Evolutionary conservation across 2,113 vertebrate genomes (phyloP), one percentile per base, ranked within the genome.

Genomic region (Chlamydotis undulata): DNA sequence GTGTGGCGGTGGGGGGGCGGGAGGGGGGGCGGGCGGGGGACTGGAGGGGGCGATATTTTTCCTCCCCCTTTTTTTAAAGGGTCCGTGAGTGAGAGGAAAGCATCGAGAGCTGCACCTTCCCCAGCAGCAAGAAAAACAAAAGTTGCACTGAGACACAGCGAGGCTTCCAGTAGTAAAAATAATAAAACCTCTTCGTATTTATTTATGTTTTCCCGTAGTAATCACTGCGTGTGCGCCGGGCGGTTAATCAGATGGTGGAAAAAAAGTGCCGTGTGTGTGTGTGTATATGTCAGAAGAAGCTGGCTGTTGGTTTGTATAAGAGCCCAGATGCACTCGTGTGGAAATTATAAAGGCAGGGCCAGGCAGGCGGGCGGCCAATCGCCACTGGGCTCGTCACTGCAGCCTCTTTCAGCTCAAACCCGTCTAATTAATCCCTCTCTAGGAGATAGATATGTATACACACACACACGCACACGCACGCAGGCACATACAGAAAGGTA

Each of bases 281-380:
- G 98, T 98, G 98, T 98, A 96, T 97, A 96, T 98, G 98, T 97
- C 96, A 98, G 92, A 80, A 97, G 98, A 98, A 97, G 98, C 98
- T 98, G 98, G 97, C 98, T 98, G 97, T 98, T 97, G 98, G 98
- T 99, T 98, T 99, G 98, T 98, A 98, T 99, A 98, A 99, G 98
- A 99, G 98, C 98, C 98, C 98, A 97, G 98, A 98, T 98, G 98
- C 98, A 97, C 98, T 98, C 98, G 97, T 97, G 98, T 98, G 98
- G 98, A 98, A 99, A 99, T 99, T 98, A 99, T 98, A 99, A 98
- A 99, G 99, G 99, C 99, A 99, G 99, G 99, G 98, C 98, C 98
- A 98, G 98, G 97, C 97, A 96, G 97, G 98, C 97, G 97, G 97
- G 98, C 98, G 98, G 98, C 99, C 99, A 99, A 99, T 99, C 98